Base-by-base conservation (phyloP, 1,140 invertebrate species). In the Apolygus lucorum region DNA sequence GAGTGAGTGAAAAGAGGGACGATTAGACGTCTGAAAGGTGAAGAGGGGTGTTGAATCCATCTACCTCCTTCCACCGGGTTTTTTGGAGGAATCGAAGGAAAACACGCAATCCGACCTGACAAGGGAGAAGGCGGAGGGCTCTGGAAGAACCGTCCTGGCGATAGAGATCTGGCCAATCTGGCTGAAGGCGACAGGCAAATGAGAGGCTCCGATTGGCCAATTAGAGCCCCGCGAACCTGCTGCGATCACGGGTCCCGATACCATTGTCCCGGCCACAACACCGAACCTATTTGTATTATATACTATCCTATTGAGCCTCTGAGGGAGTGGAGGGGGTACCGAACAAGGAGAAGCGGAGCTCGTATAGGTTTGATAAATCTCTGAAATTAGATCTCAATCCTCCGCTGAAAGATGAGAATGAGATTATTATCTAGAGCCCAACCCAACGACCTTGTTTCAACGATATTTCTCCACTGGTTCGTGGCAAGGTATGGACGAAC, bases 11-110 rank as follows among this genome's bases (percentile, higher is more conserved):
- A 11, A 49, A 49, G n/a, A 11, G n/a, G 52, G 25, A 54, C n/a
- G 52, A 21, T 54, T 54, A 21, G 52, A 54, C 52, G n/a, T 54
- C 25, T 49, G 42, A 54, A 54, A 54, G 52, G 52, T 54, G 2
- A 17, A 24, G 14, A 54, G 25, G 52, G 52, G 25, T 2, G n/a
- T 54, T 1, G n/a, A 24, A 24, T 54, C 25, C n/a, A 54, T 54
- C n/a, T n/a, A n/a, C n/a, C n/a, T n/a, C n/a, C n/a, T n/a, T n/a
- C n/a, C n/a, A n/a, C n/a, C n/a, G n/a, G n/a, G n/a, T n/a, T n/a
- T n/a, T n/a, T n/a, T n/a, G n/a, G n/a, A n/a, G n/a, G 34, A 49
- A 49, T 49, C 34, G 34, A 49, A 49, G 17, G 34, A 49, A 49
- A 49, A 49, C 34, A 49, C 34, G 34, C 34, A 17, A 49, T n/a